phyloP scores from a whole-genome alignment of 2,888 invertebrate species.

The Sinhomidia bicolor region DNA sequence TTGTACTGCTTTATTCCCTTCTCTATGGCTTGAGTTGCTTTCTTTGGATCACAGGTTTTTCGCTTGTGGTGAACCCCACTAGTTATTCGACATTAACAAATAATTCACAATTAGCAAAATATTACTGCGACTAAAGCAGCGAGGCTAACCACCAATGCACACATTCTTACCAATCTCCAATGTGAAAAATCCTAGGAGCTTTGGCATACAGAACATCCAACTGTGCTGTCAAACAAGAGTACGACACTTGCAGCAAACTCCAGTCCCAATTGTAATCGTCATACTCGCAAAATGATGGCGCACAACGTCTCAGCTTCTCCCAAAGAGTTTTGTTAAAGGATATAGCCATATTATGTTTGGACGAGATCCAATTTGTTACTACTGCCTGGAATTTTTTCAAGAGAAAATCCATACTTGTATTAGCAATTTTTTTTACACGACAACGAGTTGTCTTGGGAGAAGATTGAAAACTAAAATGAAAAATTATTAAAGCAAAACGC shows the following conservation, averaged over 20 bases:
- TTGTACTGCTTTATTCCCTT: slow-evolving; percentile 82
- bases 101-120: not conserved
- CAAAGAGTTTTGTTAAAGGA: slow-evolving; percentile 95
- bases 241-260: slow-evolving; percentile 94
- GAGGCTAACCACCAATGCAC: not conserved
- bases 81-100: slow-evolving; percentile 64
- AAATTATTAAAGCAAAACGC: not conserved
- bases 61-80: slow-evolving; percentile 98
- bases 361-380: slow-evolving; percentile 96
- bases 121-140: not conserved
- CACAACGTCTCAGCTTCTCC: slow-evolving; percentile 90
- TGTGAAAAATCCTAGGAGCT: slow-evolving; percentile 98
- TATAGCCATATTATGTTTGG: slow-evolving; percentile 99
- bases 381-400: slow-evolving; percentile 87
- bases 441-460: not conserved
- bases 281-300: slow-evolving; percentile 94
- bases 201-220: slow-evolving; percentile 90
- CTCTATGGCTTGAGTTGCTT: slow-evolving; percentile 81
- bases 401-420: not conserved
- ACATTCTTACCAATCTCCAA: slow-evolving; percentile 95
- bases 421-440: not conserved
- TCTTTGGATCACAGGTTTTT: slow-evolving; percentile 93
- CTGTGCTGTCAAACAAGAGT: slow-evolving; percentile 87
- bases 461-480: not conserved
- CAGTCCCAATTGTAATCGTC: slow-evolving; percentile 99